These are phyloP conservation scores for Phyto melanocephala DNA, from an alignment of 2,888 invertebrate species.

Conservation along the genomic window DNA sequence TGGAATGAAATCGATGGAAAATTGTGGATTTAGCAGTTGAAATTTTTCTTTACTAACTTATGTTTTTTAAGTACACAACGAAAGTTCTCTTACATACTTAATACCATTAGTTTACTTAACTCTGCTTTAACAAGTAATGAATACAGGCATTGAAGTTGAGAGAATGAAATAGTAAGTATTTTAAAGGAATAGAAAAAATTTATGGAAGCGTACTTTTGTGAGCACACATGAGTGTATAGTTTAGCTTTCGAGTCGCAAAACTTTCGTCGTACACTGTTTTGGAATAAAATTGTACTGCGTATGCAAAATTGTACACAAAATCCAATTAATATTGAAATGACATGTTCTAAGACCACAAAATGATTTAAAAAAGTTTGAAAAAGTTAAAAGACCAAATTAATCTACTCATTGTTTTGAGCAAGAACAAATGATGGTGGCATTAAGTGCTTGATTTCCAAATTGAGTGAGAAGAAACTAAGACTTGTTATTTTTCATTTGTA, in stretches of 20 bases:
- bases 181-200: not conserved
- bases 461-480: too few species aligned
- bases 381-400: not conserved
- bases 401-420: not conserved
- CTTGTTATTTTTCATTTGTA: too few species aligned
- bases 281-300: not conserved
- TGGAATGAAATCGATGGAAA: conserved; percentile 22
- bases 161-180: not conserved
- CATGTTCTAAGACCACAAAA: not conserved
- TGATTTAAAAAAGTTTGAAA: not conserved
- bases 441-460: too few species aligned
- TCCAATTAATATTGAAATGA: not conserved
- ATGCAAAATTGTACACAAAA: not conserved
- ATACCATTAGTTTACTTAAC: conserved; percentile 39
- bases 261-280: not conserved
- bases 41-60: conserved; percentile 35
- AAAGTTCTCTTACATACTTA: conserved; percentile 15
- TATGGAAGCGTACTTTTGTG: too few species aligned
- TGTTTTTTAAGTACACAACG: conserved; percentile 18
- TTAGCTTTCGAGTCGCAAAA: not conserved
- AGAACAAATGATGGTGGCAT: not conserved
- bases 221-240: too few species aligned
- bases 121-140: not conserved
- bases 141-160: not conserved
- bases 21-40: conserved; percentile 28